A percentile compares a stretch with the other conserved stretches of the same genome.
Conservation (phyloP, 2,888 invertebrate genomes). For the Allolobophora icterica region DNA sequence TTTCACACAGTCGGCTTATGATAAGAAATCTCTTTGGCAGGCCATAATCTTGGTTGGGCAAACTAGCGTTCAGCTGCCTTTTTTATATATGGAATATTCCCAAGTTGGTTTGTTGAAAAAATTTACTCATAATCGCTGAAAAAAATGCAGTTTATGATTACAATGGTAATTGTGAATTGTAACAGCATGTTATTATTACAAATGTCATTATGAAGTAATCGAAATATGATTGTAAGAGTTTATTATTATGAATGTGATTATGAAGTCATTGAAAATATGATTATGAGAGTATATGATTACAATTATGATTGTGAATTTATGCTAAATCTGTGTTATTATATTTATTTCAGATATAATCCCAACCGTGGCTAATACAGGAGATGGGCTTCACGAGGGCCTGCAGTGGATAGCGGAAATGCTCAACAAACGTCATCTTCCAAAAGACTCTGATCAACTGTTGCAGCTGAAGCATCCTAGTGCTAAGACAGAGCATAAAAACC, state of each 20-base stretch:
- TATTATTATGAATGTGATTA: too few species aligned
- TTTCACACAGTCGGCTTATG: background rate
- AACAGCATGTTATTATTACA: too few species aligned
- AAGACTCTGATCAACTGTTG: background rate
- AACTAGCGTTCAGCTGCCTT: background rate
- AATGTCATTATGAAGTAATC: too few species aligned
- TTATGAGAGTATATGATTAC: background rate
- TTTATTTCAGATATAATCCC: slow-evolving; percentile 13
- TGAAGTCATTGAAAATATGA: too few species aligned
- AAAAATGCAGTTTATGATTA: background rate
- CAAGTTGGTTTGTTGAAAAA: background rate
- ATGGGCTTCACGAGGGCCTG: background rate
- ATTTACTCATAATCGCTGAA: background rate
- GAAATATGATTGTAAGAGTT: too few species aligned
- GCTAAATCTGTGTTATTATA: background rate
- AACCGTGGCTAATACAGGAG: background rate
- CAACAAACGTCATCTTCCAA: slow-evolving; percentile 13
- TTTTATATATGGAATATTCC: background rate
- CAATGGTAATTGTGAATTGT: background rate
- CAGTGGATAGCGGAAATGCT: slow-evolving; percentile 13
- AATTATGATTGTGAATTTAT: background rate
- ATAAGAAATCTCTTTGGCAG: background rate
- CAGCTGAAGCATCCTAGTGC: background rate
- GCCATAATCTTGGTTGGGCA: background rate
- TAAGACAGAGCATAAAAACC: background rate